Evolutionary conservation across 2,113 vertebrate species (phyloP).

Genomic region (Campylorhamphus procurvoides): DNA sequence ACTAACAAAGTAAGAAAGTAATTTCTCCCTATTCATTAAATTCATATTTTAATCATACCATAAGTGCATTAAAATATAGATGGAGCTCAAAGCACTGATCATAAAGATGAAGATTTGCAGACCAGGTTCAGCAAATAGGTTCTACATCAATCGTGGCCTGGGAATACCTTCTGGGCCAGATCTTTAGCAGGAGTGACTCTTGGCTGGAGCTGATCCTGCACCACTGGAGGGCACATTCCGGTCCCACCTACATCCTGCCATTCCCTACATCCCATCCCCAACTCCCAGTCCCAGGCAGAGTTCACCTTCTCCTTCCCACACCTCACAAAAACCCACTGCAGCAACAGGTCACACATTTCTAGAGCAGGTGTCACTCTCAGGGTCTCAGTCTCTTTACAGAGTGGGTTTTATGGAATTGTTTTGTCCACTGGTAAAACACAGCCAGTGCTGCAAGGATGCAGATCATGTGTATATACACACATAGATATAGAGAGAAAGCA

Average conservation of each 20-base stretch:
- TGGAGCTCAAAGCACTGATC: background rate
- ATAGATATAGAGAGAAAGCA: background rate
- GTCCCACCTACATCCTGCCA: background rate
- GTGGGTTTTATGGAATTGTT: background rate
- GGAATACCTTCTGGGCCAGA: background rate
- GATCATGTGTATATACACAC: background rate
- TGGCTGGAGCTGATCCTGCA: background rate
- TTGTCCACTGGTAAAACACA: background rate
- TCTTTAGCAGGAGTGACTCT: background rate
- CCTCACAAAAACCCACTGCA: background rate
- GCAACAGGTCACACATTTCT: background rate
- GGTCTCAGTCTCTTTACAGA: background rate
- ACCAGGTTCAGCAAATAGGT: background rate
- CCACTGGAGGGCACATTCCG: background rate
- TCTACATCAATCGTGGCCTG: background rate
- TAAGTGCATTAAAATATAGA: constrained; percentile 9
- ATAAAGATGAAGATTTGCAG: background rate
- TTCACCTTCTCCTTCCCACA: background rate
- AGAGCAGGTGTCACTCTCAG: background rate
- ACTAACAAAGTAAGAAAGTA: background rate
- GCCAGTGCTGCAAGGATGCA: background rate
- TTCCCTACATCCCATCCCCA: background rate
- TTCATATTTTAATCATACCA: background rate
- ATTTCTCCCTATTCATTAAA: constrained; percentile 4
- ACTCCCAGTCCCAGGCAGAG: background rate